Evolutionary conservation across 2,888 invertebrate species (phyloP).

Genomic region (Cephus pulcher): DNA sequence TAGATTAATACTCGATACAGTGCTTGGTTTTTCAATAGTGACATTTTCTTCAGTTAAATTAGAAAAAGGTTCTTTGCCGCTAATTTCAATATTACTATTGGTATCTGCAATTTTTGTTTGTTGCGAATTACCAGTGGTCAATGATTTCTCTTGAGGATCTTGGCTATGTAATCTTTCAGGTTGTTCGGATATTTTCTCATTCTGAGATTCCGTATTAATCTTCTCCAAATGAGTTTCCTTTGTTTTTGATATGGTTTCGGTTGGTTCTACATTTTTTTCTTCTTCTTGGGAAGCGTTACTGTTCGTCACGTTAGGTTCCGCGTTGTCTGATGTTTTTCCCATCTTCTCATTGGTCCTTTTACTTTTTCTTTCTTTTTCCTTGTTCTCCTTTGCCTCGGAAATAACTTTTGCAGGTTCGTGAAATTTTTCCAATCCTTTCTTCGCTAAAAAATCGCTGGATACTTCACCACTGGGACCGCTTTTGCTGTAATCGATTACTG

Average conservation of each 20-base stretch:
- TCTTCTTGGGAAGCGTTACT: conserved; percentile 8
- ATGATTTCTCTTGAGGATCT: not conserved
- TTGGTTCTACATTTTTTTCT: conserved; percentile 1
- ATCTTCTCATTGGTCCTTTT: conserved; percentile 28
- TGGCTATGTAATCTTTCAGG: not conserved
- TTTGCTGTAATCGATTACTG: conserved; percentile 51
- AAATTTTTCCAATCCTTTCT: conserved; percentile 34
- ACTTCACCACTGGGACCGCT: conserved; percentile 33
- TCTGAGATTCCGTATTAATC: not conserved
- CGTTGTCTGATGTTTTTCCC: conserved; percentile 21
- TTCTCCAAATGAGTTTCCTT: not conserved
- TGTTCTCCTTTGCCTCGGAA: conserved; percentile 38
- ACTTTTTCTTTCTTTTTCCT: conserved; percentile 37
- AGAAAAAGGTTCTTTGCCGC: not conserved
- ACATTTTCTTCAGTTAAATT: not conserved
- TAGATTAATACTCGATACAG: not conserved
- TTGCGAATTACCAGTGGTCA: conserved; percentile 8
- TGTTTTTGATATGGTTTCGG: not conserved
- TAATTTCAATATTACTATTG: conserved; percentile 6
- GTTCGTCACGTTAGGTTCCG: conserved; percentile 11
- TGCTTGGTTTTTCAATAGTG: not conserved
- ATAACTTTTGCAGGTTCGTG: conserved; percentile 36
- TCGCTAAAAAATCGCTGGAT: conserved; percentile 42
- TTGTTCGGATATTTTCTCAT: not conserved
- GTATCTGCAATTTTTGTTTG: conserved; percentile 1